Evolutionary conservation across 2,888 invertebrate genomes (phyloP).

Genomic region (Drosophila flavopinicola): DNA sequence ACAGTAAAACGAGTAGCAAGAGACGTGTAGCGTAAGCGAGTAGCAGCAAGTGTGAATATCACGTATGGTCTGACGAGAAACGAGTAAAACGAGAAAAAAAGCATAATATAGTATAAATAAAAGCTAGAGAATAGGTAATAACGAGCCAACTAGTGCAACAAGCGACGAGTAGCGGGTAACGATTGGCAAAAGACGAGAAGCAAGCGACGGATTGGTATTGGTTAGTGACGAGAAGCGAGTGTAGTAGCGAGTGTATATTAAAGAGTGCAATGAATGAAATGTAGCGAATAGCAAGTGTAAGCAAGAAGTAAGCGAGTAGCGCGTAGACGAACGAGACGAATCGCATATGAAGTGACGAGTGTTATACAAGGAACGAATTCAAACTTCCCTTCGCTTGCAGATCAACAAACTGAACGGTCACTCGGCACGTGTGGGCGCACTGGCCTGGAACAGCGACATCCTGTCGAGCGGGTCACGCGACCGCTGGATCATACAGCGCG

Average conservation of each 20-base stretch:
- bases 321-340: no score
- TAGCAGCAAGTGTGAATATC: no score
- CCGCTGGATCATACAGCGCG: conserved; percentile 95
- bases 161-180: neutral
- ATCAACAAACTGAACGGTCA: conserved; percentile 96
- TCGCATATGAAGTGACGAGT: neutral
- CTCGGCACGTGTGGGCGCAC: conserved; percentile 95
- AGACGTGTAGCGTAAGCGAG: no score
- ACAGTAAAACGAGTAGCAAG: no score
- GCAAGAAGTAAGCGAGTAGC: neutral
- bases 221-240: no score
- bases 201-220: no score
- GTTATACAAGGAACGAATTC: neutral
- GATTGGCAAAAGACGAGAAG: conserved; percentile 18
- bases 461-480: conserved; percentile 98
- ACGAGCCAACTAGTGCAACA: neutral
- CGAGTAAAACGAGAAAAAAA: no score
- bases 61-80: no score
- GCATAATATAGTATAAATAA: no score
- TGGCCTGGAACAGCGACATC: conserved; percentile 99
- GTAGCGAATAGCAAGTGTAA: neutral
- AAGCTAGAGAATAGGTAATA: no score
- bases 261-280: no score
- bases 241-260: no score
- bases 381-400: conserved; percentile 79